phyloP scores from a whole-genome alignment of 2,113 vertebrate genomes.

The Rhinolophus sinicus region DNA sequence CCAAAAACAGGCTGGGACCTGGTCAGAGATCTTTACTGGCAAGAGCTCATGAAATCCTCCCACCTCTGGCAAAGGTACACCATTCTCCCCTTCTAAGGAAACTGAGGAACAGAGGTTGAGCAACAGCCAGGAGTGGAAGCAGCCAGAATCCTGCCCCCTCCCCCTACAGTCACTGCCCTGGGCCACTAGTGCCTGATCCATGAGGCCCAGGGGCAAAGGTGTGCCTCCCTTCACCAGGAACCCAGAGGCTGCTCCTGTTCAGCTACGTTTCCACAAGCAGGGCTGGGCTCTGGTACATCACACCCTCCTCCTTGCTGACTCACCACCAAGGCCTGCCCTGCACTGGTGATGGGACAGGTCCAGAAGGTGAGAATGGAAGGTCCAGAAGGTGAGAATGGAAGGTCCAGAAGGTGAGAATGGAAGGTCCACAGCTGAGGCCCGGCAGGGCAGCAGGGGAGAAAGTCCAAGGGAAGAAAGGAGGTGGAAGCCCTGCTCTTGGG shows the following conservation, averaged over 20 bases:
- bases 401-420: not conserved
- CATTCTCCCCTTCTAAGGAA: not conserved
- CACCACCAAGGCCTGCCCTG: not conserved
- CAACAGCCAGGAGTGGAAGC: not conserved
- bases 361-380: not conserved
- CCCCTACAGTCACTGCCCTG: not conserved
- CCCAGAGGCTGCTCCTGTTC: not conserved
- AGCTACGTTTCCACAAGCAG: not conserved
- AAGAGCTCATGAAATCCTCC: not conserved
- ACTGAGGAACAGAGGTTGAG: not conserved
- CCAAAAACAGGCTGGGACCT: not conserved
- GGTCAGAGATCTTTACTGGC: not conserved
- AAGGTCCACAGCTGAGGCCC: not conserved
- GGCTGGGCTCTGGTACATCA: not conserved
- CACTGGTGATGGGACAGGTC: not conserved
- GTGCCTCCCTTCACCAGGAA: not conserved
- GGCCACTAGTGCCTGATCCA: not conserved
- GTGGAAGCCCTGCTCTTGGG: not conserved
- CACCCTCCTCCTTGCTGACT: not conserved
- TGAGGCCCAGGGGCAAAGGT: not conserved
- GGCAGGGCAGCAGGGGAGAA: not conserved
- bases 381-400: too few species aligned
- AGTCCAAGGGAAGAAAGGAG: not conserved
- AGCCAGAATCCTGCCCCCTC: not conserved
- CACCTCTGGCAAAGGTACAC: too few species aligned